Percentiles rank a stretch among this genome's conserved stretches.
Conservation (phyloP, 2,113 vertebrate genomes). For the Hucho hucho region DNA sequence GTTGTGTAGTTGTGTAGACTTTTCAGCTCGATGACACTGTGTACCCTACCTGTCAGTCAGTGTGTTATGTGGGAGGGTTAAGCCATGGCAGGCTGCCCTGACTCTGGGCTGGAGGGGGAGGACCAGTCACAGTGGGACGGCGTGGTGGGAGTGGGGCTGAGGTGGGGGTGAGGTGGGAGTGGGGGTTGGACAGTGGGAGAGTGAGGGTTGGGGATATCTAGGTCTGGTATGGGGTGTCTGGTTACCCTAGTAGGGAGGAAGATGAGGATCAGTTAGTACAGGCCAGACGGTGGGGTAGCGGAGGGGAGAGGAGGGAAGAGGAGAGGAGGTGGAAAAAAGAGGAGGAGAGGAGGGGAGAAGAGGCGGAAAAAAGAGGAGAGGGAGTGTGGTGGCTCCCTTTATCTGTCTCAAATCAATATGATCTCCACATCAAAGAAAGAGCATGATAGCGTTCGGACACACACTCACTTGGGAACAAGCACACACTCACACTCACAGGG, state of each 20-base stretch:
- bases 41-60: background rate
- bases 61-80: too few relatives aligned
- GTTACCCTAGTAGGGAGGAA: constrained; percentile 41
- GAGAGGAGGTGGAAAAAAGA: background rate
- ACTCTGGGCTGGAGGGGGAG: too few relatives aligned
- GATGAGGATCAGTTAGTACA: constrained; percentile 44
- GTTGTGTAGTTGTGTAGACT: too few relatives aligned
- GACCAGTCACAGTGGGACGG: too few relatives aligned
- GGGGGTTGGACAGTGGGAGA: constrained; percentile 38
- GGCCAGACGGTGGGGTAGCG: background rate
- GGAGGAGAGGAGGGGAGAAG: background rate
- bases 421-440: constrained; percentile 23
- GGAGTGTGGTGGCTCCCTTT: background rate
- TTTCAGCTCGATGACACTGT: background rate
- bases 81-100: too few relatives aligned
- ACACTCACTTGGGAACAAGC: background rate
- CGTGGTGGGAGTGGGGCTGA: too few relatives aligned
- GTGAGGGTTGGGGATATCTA: constrained; percentile 9
- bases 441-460: constrained; percentile 3
- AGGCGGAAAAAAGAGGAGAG: background rate
- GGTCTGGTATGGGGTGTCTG: constrained; percentile 32
- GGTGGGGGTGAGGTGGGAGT: constrained; percentile 3
- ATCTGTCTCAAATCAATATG: constrained; percentile 16
- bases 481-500: constrained; percentile 6
- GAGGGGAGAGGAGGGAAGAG: background rate